Base-by-base conservation (phyloP, 2,113 vertebrate species). In the Colinus virginianus region DNA sequence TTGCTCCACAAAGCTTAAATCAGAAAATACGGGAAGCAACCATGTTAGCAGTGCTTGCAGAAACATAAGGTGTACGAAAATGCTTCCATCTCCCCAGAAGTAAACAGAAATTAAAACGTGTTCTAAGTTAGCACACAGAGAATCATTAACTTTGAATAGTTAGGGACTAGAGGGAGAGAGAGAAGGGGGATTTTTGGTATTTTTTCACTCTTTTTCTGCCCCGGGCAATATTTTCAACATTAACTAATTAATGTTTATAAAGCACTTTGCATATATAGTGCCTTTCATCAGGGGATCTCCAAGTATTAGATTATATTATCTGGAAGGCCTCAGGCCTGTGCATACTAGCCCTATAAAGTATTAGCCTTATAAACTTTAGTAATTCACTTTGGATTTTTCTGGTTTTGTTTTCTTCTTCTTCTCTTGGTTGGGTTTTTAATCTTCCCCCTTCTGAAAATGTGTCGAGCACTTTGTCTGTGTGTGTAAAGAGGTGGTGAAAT, bases 171-270 rank as follows among this genome's bases (percentile, higher is more conserved):
- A 89, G 72, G 91, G 87, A 94, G 78, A 90, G 87, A 92, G 78
- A 76, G 83, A 94, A 90, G 85, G 93, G 96, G 96, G 56, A 91
- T 75, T 95, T 95, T 94, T 82, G 63, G 80, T 90, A 71, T 70
- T 56, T 42, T 20, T 55, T 58, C 36, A 26, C 63, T 78, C 67
- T 67, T 75, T 88, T 91, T 93, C 85, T 91, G 85, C 96, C 80
- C 58, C 13, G 7, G 95, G 97, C 96, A 93, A 90, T 94, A 95
- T 97, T 94, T 97, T 93, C 95, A 94, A 70, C 96, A 96, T 96
- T 96, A 97, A 93, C 94, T 97, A 96, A 97, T 97, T 95, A 97
- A 97, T 97, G 96, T 97, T 96, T 97, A 96, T 96, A 95, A 96
- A 97, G 89, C 94, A 93, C 86, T 96, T 97, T 97, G 96, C 97